A percentile compares a stretch with the other conserved stretches of the same genome.
phyloP scores from a whole-genome alignment of 2,888 invertebrate species.

The Lithodes maja region DNA sequence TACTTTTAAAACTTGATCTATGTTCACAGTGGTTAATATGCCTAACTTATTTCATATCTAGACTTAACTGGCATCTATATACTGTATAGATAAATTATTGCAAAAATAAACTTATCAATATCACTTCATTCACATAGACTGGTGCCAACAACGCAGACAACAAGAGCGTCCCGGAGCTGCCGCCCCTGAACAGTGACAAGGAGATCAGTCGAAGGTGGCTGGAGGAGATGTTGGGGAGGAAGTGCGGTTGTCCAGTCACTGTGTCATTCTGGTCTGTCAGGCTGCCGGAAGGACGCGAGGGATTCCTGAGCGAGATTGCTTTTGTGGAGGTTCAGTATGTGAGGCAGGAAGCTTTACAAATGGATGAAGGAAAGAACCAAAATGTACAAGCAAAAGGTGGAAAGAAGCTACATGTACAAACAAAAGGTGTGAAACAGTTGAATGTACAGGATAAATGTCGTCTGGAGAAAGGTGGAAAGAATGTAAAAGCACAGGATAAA shows the following conservation, averaged over 20 bases:
- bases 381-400: not conserved
- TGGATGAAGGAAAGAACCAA: not conserved
- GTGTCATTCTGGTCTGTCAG: slow-evolving; percentile 40
- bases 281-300: slow-evolving; percentile 38
- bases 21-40: too few relatives aligned
- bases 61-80: too few relatives aligned
- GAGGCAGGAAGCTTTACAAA: not conserved
- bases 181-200: slow-evolving; percentile 28
- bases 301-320: slow-evolving; percentile 56
- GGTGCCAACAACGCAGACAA: not conserved
- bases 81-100: too few relatives aligned
- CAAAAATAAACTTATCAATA: too few relatives aligned
- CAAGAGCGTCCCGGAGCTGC: not conserved
- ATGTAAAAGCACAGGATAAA: not conserved
- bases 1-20: too few relatives aligned
- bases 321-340: slow-evolving; percentile 33
- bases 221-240: slow-evolving; percentile 39
- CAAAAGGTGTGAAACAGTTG: not conserved
- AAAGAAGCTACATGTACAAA: not conserved
- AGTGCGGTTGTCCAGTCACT: not conserved
- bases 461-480: not conserved
- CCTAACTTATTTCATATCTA: too few relatives aligned
- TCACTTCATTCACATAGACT: not conserved
- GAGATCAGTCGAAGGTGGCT: slow-evolving; percentile 48
- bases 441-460: not conserved